Conservation (phyloP, 2,888 invertebrate species). For the Harpagoxenus sublaevis region DNA sequence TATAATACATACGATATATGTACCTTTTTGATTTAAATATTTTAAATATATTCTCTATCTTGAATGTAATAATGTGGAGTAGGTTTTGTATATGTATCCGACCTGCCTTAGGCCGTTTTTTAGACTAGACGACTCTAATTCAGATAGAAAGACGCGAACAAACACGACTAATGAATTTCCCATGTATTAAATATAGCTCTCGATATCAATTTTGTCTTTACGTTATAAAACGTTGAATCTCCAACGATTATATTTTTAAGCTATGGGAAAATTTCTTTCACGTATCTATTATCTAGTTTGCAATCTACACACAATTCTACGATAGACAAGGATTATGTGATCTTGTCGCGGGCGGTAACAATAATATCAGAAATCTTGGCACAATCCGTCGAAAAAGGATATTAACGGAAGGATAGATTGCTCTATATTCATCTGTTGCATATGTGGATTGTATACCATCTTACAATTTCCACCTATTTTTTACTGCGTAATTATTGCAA, state of each 20-base stretch:
- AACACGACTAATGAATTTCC: constrained; percentile 34
- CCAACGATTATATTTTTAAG: constrained; percentile 11
- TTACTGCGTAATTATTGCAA: constrained; percentile 15
- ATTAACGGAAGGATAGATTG: neutral
- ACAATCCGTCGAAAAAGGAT: neutral
- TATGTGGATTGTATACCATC: neutral
- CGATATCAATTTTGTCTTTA: constrained; percentile 6
- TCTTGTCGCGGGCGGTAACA: constrained; percentile 27
- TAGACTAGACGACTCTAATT: constrained; percentile 73
- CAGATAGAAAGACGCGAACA: constrained; percentile 43
- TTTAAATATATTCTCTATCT: constrained; percentile 80
- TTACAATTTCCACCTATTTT: neutral
- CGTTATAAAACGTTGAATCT: constrained; percentile 25
- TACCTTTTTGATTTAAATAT: constrained; percentile 78
- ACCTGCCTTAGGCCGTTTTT: constrained; percentile 69
- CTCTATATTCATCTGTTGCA: neutral
- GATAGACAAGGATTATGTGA: constrained; percentile 56
- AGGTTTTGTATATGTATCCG: constrained; percentile 55
- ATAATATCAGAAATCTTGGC: constrained; percentile 15
- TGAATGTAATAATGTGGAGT: constrained; percentile 62
- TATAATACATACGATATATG: constrained; percentile 70
- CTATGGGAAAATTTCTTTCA: constrained; percentile 34
- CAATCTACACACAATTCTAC: constrained; percentile 46
- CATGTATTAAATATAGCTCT: neutral
- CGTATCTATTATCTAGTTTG: constrained; percentile 12